Base-by-base conservation (phyloP, 2,113 vertebrate genomes). In the Hippotragus niger region DNA sequence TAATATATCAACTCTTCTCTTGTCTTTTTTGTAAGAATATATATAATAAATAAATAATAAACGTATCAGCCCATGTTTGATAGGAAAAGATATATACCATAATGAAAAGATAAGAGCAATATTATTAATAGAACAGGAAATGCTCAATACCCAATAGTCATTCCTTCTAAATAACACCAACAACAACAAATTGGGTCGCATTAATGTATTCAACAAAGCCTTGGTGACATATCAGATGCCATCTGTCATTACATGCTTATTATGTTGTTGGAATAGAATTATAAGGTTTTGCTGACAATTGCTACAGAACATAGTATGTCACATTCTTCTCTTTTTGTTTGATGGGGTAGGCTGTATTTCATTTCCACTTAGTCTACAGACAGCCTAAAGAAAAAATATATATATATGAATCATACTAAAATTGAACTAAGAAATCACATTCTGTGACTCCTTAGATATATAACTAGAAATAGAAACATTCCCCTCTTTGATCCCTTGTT, bases 401-500 rank as follows among this genome's bases (percentile, higher is more conserved):
- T 19, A 81, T 95, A 98, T 96, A 98, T 99, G 84, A 96, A 98
- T 57, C 86, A 88, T 91, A 84, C 31, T 92, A 43, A 76, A 97
- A 99, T 96, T 97, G 99, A 98, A 90, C 96, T 60, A 88, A 93
- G 98, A 99, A 96, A 99, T 99, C 96, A 98, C 98, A 40, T 98
- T 96, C 96, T 99, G 97, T 83, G 53, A 83, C 82, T 82, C 82
- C 7, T 53, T 91, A 84, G 40, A 88, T 85, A 78, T 25, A 21
- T 3, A 71, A 45, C 36, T 92, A 93, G 43, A 96, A 86, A 91
- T 95, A 60, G 50, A 95, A 53, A 27, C 9, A 60, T n/a, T 86
- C 21, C 64, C 9, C 98, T 97, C 97, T 98, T 16, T 99, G 99
- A 98, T 98, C 50, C 67, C 88, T 94, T 87, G 36, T 25, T 55